These are phyloP conservation scores for Tyto alba DNA, from an alignment of 2,113 vertebrate genomes.

Conservation along the genomic window DNA sequence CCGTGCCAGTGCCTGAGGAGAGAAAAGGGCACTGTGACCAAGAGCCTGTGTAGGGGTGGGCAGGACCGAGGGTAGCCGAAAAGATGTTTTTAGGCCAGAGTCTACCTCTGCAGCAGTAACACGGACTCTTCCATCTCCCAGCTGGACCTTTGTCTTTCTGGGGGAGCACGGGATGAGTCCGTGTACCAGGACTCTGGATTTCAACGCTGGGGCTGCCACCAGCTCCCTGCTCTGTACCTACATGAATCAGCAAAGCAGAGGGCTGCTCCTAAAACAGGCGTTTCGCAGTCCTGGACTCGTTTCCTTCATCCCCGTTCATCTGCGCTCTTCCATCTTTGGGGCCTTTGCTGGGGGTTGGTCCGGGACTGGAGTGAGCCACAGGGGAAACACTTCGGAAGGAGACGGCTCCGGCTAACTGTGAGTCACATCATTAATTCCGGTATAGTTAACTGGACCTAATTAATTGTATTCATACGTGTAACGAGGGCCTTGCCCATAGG, in stretches of 20 bases:
- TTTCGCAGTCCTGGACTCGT: fast-evolving
- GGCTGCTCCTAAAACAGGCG: not conserved
- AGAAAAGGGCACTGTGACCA: not conserved
- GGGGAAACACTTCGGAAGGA: not conserved
- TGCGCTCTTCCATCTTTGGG: not conserved
- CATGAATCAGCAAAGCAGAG: not conserved
- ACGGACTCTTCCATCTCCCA: not conserved
- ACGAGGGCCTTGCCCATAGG: not conserved
- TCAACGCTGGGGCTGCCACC: not conserved
- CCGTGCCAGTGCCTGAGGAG: not conserved
- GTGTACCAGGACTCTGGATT: not conserved
- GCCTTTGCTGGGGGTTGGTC: not conserved
- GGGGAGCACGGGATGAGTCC: not conserved
- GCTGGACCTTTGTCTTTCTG: not conserved
- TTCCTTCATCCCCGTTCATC: not conserved
- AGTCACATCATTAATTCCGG: not conserved
- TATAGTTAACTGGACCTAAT: constrained; percentile 22
- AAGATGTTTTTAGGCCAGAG: not conserved
- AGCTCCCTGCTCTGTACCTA: not conserved
- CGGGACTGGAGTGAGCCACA: not conserved
- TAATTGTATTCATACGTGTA: constrained; percentile 26
- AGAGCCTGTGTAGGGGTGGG: not conserved
- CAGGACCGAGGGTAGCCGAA: not conserved
- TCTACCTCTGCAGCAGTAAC: not conserved
- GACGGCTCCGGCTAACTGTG: not conserved